Percentiles rank a stretch among this genome's conserved stretches.
phyloP scores from a whole-genome alignment of 64 coral and sea anemone genomes.

The Platygyra sinensis region DNA sequence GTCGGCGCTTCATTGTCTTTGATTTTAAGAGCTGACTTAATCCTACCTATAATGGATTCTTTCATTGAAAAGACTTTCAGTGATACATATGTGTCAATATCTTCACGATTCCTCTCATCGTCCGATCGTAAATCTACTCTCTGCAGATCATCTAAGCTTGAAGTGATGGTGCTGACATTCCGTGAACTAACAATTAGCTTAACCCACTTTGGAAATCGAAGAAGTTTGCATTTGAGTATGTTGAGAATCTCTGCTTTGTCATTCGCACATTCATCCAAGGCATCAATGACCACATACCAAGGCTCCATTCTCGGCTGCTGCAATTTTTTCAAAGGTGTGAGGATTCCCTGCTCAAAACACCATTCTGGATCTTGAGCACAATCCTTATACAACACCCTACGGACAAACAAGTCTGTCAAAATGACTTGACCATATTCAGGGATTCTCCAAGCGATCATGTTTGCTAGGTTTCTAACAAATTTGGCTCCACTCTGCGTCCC shows the following conservation, averaged over 20 bases:
- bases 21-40: background rate
- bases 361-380: conserved; percentile 72
- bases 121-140: conserved; percentile 57
- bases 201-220: conserved; percentile 80
- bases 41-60: background rate
- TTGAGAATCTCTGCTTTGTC: conserved; percentile 53
- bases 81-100: conserved; percentile 44
- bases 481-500: conserved; percentile 64
- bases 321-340: conserved; percentile 69
- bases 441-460: conserved; percentile 73
- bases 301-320: background rate
- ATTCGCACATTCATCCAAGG: conserved; percentile 84
- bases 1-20: background rate
- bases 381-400: conserved; percentile 43
- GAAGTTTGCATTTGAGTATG: conserved; percentile 59
- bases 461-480: conserved; percentile 87
- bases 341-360: conserved; percentile 80
- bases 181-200: conserved; percentile 85
- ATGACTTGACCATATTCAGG: conserved; percentile 47
- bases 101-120: conserved; percentile 52
- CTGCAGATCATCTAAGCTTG: conserved; percentile 29
- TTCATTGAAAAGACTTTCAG: conserved; percentile 19
- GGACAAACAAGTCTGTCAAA: conserved; percentile 44
- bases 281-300: conserved; percentile 85
- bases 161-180: conserved; percentile 29